Evolutionary conservation across 2,113 vertebrate genomes (phyloP).

Genomic region (Cyanoramphus novaezelandiae): DNA sequence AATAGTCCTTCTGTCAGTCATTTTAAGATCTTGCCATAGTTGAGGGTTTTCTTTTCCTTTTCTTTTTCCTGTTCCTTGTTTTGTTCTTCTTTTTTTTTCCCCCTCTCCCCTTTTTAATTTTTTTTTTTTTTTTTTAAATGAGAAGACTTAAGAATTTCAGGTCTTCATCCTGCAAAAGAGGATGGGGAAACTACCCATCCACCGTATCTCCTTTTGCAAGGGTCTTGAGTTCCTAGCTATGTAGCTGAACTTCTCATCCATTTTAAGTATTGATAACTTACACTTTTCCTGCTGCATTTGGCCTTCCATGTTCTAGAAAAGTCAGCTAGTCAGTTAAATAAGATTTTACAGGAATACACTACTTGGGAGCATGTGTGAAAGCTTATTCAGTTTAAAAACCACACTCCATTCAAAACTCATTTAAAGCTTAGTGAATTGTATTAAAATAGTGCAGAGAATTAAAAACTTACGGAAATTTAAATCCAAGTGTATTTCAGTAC

Average conservation of each 20-base stretch:
- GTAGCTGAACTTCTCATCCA: background rate
- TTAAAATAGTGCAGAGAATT: background rate
- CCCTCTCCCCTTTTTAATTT: no score
- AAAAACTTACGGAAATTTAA: background rate
- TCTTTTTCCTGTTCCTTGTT: background rate
- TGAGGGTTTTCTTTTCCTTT: background rate
- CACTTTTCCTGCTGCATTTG: background rate
- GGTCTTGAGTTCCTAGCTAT: background rate
- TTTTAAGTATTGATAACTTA: background rate
- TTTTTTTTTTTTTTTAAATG: background rate
- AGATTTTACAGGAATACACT: background rate
- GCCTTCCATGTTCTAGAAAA: background rate
- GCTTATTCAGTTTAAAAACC: background rate
- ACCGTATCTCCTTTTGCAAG: background rate
- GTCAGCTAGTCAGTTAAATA: background rate
- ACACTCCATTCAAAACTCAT: background rate
- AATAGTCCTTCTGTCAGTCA: background rate
- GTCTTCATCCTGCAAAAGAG: background rate
- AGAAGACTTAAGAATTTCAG: background rate
- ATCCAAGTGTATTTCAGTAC: background rate
- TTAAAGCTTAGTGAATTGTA: background rate
- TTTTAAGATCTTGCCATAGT: background rate
- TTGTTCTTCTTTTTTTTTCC: background rate
- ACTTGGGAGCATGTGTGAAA: background rate
- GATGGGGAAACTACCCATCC: background rate